Evolutionary conservation across 2,888 invertebrate species (phyloP).

Genomic region (Reticulitermes lucifugus): DNA sequence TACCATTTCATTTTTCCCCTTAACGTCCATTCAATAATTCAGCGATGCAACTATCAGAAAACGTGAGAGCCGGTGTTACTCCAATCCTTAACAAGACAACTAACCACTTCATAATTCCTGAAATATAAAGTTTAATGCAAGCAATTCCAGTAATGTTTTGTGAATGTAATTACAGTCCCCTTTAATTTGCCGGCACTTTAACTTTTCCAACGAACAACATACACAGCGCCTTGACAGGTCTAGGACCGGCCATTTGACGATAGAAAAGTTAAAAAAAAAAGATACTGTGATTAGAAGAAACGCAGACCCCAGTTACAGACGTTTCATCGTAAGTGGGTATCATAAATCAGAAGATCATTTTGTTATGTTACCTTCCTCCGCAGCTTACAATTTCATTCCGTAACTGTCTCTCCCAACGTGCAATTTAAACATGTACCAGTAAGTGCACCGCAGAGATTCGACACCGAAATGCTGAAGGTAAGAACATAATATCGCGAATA

Average conservation of each 20-base stretch:
- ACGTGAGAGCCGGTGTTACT: not conserved
- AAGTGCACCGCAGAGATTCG: too few relatives aligned
- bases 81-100: not conserved
- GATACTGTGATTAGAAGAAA: not conserved
- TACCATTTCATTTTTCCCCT: not conserved
- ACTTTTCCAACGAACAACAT: not conserved
- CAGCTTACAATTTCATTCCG: too few relatives aligned
- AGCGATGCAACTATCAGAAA: not conserved
- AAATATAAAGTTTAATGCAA: not conserved
- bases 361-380: too few relatives aligned
- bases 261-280: not conserved
- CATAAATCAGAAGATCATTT: too few relatives aligned
- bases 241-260: not conserved
- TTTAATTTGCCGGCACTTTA: not conserved
- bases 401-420: too few relatives aligned
- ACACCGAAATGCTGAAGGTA: too few relatives aligned
- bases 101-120: not conserved
- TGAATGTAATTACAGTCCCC: not conserved
- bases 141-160: not conserved
- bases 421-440: too few relatives aligned
- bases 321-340: too few relatives aligned
- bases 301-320: not conserved
- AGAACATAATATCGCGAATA: too few relatives aligned
- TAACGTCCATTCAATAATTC: not conserved
- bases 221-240: not conserved